Percentiles rank a stretch among this genome's conserved stretches.
Evolutionary conservation across 23 tunicate genomes (phyloP).

Genomic region (Phallusia fumigata): DNA sequence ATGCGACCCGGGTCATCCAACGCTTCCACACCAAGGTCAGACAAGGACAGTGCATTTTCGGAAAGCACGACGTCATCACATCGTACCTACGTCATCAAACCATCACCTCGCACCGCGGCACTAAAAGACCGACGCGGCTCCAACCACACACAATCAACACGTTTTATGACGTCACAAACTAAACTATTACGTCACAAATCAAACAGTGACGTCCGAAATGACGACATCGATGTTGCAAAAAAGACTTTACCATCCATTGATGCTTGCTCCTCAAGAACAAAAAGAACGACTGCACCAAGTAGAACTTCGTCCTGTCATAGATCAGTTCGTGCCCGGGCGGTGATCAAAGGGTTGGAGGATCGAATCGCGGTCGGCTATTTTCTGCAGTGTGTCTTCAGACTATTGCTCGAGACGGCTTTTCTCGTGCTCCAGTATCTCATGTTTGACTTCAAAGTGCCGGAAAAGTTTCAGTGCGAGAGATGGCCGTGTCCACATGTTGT

Average conservation of each 20-base stretch:
- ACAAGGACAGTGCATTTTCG: slow-evolving; percentile 10
- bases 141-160: background rate
- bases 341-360: background rate
- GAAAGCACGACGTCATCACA: background rate
- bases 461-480: slow-evolving; percentile 43
- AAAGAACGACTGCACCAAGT: background rate
- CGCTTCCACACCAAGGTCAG: background rate
- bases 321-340: background rate
- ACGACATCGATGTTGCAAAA: background rate
- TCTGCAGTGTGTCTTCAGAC: slow-evolving; percentile 26
- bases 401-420: slow-evolving; percentile 32
- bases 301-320: background rate
- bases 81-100: background rate
- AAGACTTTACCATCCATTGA: background rate
- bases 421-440: slow-evolving; percentile 37
- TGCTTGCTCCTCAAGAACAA: background rate
- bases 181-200: background rate
- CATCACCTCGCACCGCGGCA: background rate
- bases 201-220: background rate
- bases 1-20: background rate
- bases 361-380: slow-evolving; percentile 30
- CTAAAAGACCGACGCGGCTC: background rate
- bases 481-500: slow-evolving; percentile 84
- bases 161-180: background rate
- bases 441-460: slow-evolving; percentile 68